Conservation (phyloP, 2,888 invertebrate species). For the Sympetrum striolatum region DNA sequence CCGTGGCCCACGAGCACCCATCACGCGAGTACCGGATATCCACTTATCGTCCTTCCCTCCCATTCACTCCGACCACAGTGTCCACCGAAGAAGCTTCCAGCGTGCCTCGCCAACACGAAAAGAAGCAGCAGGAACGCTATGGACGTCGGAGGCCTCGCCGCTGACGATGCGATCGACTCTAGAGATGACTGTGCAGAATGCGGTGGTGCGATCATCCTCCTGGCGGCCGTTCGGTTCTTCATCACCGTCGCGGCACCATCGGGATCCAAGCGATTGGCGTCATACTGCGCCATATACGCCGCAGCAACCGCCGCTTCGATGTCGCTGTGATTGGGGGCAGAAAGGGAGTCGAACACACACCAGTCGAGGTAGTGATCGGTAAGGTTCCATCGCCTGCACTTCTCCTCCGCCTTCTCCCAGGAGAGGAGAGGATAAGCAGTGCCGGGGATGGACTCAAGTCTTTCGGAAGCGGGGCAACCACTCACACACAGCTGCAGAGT, state of each 20-base stretch:
- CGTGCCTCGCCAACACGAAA: not conserved
- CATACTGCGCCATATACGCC: constrained; percentile 59
- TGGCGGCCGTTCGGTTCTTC: constrained; percentile 51
- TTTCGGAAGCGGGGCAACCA: constrained; percentile 62
- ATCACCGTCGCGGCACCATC: constrained; percentile 48
- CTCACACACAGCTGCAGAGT: constrained; percentile 60
- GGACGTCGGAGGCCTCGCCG: not conserved
- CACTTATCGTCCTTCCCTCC: not conserved
- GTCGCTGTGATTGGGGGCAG: constrained; percentile 62
- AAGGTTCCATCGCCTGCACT: constrained; percentile 54
- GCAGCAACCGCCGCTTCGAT: constrained; percentile 58
- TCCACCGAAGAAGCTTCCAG: not conserved
- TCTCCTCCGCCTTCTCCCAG: constrained; percentile 51
- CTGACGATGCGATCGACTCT: not conserved
- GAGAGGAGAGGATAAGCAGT: constrained; percentile 50
- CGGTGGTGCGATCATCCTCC: not conserved
- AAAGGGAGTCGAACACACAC: constrained; percentile 66
- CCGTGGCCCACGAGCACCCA: not conserved
- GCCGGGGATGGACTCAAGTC: constrained; percentile 58
- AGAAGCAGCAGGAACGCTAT: not conserved
- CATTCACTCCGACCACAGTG: not conserved
- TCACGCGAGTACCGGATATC: not conserved
- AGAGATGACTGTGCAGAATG: not conserved
- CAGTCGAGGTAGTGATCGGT: constrained; percentile 65
- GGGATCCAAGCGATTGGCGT: constrained; percentile 54